phyloP scores from a whole-genome alignment of 1,140 invertebrate genomes.

The Orussus abietinus region DNA sequence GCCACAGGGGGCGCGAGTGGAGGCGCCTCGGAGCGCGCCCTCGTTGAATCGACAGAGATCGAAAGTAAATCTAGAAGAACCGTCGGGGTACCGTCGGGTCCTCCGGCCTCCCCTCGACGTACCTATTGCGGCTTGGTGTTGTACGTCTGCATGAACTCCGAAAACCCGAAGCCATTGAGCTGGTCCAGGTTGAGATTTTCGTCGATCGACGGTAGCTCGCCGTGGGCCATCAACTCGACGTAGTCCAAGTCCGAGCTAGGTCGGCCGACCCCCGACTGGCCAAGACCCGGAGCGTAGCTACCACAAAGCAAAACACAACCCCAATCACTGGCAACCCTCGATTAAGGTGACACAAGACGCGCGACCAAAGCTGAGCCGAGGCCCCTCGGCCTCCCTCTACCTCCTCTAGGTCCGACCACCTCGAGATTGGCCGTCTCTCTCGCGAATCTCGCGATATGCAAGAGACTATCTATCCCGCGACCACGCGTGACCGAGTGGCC shows the following conservation, averaged over 20 bases:
- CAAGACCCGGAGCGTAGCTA: constrained; percentile 51
- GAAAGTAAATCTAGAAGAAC: too few relatives aligned
- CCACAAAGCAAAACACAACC: constrained; percentile 51
- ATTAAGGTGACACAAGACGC: too few relatives aligned
- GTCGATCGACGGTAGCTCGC: constrained; percentile 44
- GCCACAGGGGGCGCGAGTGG: too few relatives aligned
- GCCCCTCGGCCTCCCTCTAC: too few relatives aligned
- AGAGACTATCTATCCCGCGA: background rate
- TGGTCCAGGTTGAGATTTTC: constrained; percentile 50
- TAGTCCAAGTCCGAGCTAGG: constrained; percentile 48
- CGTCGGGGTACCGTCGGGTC: too few relatives aligned
- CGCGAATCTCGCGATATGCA: background rate
- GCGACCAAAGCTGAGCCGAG: too few relatives aligned
- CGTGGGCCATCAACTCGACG: constrained; percentile 41
- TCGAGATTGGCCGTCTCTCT: too few relatives aligned
- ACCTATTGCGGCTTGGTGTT: constrained; percentile 42
- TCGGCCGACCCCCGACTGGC: constrained; percentile 43
- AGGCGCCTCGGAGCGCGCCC: too few relatives aligned
- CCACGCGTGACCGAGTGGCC: constrained; percentile 40
- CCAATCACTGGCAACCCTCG: constrained; percentile 51
- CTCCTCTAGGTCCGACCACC: too few relatives aligned
- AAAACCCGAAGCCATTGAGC: constrained; percentile 40
- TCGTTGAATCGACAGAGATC: too few relatives aligned
- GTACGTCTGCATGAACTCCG: constrained; percentile 46
- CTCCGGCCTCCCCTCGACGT: too few relatives aligned